A percentile compares a stretch with the other conserved stretches of the same genome.
phyloP scores from a whole-genome alignment of 2,113 vertebrate genomes.

The Crotalus horridus region DNA sequence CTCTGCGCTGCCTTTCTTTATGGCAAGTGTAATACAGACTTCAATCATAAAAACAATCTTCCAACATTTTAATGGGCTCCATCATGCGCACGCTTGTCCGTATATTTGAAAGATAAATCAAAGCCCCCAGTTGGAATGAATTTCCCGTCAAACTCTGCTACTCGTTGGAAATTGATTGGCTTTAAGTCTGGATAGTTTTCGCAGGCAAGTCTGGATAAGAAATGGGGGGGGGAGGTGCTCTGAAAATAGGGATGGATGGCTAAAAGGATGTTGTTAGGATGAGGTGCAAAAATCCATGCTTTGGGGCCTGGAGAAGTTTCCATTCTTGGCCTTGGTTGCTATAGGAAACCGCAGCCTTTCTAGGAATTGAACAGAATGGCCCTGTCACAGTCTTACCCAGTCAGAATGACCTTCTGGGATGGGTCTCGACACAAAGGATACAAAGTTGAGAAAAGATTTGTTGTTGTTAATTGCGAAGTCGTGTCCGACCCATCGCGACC shows the following conservation, averaged over 20 bases:
- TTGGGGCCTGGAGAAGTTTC: neutral
- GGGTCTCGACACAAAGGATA: neutral
- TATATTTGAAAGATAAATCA: slow-evolving; percentile 77
- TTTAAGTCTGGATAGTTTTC: slow-evolving; percentile 52
- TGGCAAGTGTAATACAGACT: slow-evolving; percentile 77
- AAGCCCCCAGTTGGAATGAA: slow-evolving; percentile 73
- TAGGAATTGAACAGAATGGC: neutral
- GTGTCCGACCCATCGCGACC: too few species aligned
- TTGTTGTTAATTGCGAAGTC: too few species aligned
- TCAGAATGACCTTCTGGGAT: neutral
- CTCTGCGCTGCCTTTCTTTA: slow-evolving; percentile 76
- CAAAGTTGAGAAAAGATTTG: neutral
- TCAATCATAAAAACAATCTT: slow-evolving; percentile 78
- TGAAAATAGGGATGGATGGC: neutral
- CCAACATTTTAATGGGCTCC: slow-evolving; percentile 77
- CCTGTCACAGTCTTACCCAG: neutral
- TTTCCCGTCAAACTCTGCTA: slow-evolving; percentile 73
- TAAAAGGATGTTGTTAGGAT: neutral
- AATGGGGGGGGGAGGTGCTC: neutral
- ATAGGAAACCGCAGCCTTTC: neutral
- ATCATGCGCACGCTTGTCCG: slow-evolving; percentile 75
- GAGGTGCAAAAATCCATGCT: neutral
- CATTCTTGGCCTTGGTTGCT: neutral
- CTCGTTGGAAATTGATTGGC: slow-evolving; percentile 69
- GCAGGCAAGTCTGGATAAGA: slow-evolving; percentile 25